Conservation (phyloP, 1,140 invertebrate genomes). For the Agrypnia vestita region DNA sequence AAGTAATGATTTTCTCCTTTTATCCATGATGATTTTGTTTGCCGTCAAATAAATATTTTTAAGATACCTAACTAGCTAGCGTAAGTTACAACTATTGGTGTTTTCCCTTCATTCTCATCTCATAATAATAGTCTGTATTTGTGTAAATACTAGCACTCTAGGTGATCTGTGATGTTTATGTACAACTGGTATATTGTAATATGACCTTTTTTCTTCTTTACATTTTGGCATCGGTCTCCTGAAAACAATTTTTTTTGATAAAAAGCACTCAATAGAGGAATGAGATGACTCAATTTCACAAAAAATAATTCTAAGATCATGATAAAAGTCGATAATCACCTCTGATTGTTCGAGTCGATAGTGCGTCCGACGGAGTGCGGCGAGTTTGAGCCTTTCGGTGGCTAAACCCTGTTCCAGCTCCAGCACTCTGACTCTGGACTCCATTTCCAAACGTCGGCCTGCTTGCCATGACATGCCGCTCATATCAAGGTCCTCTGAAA, state of each 20-base stretch:
- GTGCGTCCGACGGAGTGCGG: constrained; percentile 91
- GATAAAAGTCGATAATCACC: background rate
- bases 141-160: background rate
- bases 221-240: constrained; percentile 25
- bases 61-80: background rate
- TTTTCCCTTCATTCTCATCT: background rate
- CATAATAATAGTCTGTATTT: constrained; percentile 7
- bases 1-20: background rate
- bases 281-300: no score
- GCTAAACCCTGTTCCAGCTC: constrained; percentile 94
- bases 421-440: constrained; percentile 92
- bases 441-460: constrained; percentile 96
- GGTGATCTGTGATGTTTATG: background rate
- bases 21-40: background rate
- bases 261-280: background rate
- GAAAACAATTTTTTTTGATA: background rate
- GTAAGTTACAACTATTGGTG: constrained; percentile 21
- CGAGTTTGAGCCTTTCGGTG: constrained; percentile 87
- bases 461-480: constrained; percentile 92
- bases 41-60: background rate
- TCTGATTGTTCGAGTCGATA: constrained; percentile 85
- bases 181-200: constrained; percentile 23
- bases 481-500: constrained; percentile 90
- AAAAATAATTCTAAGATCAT: no score
- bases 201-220: background rate